Base-by-base conservation (phyloP, 2,888 invertebrate genomes). In the Pecten maximus region DNA sequence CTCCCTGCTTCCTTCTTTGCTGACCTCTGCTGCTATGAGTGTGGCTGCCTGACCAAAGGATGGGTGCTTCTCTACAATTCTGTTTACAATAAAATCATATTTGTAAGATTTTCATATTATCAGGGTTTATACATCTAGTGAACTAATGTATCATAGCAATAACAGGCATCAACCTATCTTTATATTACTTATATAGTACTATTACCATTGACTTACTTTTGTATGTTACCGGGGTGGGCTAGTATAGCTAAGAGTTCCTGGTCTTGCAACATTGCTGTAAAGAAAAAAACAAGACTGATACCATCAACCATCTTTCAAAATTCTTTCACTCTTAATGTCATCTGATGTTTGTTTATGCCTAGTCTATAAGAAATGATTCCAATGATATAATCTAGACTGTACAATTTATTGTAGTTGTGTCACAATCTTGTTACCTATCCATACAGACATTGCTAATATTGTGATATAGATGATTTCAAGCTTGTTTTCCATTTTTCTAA, bases 241-340 rank as follows among this genome's bases (percentile, higher is more conserved):
- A 98, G 97, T 23, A 98, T 98, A 0, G 98, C 97, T 93, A 98
- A 97, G n/a, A 98, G 96, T 94, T 98, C 98, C 35, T 98, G 98
- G 96, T 98, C 98, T 95, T 98, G 98, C 23, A 98, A 97, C 93
- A 98, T 98, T 0, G 98, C 98, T 96, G 93, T 54, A 95, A 94
- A 60, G 91, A 89, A 92, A 23, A 4, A 44, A 54, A 54, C 19
- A 23, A n/a, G n/a, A n/a, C n/a, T n/a, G 54, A 23, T 23, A 54
- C 6, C 19, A 54, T 54, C 2, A 54, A 19, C 2, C 54, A 3
- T 50, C 15, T 50, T 50, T 12, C 50, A 50, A 15, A n/a, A n/a
- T n/a, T n/a, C n/a, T 54, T 8, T 54, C 54, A 48, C 12, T 23
- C n/a, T 54, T 0, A n/a, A 54, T 54, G 23, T 54, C 6, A 8